These are phyloP conservation scores for Pentalonia nigronervosa DNA, from an alignment of 1,140 invertebrate genomes.

Conservation along the genomic window DNA sequence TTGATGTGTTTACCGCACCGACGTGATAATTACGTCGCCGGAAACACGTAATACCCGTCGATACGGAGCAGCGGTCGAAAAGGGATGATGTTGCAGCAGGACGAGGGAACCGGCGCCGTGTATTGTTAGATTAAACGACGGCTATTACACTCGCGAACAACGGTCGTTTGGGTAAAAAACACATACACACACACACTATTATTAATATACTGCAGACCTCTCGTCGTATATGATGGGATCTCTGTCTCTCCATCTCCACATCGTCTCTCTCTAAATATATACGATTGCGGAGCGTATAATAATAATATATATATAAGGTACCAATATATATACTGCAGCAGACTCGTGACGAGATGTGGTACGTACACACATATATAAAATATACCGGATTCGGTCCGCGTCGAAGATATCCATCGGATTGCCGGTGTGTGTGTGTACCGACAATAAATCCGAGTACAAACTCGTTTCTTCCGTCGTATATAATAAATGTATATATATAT, in stretches of 20 bases:
- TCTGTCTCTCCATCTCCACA: neutral
- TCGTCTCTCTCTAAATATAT: neutral
- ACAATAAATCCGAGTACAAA: conserved; percentile 38
- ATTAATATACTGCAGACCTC: conserved; percentile 12
- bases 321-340: neutral
- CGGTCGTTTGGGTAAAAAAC: conserved; percentile 23
- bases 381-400: neutral
- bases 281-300: neutral
- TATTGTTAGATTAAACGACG: conserved; percentile 35
- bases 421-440: neutral
- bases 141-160: conserved; percentile 28
- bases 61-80: neutral
- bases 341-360: neutral
- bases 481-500: neutral
- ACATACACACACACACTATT: neutral
- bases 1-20: neutral
- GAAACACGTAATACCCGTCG: neutral
- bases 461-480: neutral
- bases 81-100: neutral
- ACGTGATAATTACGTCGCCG: conserved; percentile 27
- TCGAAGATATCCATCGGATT: conserved; percentile 1
- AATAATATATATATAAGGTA: neutral
- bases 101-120: conserved; percentile 11
- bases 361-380: neutral
- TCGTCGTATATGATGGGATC: neutral